A percentile compares a stretch with the other conserved stretches of the same genome.
phyloP scores from a whole-genome alignment of 1,140 invertebrate species.

The Brachionus paranguensis region DNA sequence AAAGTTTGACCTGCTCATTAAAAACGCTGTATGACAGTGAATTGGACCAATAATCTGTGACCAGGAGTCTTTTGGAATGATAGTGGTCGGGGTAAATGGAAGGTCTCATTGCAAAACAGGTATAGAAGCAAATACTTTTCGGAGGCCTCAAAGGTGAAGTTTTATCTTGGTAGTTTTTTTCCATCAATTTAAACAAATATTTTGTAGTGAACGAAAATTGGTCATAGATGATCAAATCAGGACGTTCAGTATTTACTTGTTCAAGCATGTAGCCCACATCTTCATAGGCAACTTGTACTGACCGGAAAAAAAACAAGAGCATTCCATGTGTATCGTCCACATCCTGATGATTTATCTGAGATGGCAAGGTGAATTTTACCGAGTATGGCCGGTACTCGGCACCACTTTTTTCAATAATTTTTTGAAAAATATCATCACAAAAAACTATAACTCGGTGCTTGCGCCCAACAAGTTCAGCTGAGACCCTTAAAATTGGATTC shows the following conservation, averaged over 20 bases:
- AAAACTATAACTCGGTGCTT: neutral
- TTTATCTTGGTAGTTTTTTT: neutral
- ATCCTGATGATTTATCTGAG: neutral
- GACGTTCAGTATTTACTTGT: neutral
- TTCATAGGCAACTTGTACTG: neutral
- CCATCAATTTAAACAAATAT: neutral
- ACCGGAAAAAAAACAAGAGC: neutral
- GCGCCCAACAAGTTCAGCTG: neutral
- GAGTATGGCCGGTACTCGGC: neutral
- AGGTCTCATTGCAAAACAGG: constrained; percentile 3
- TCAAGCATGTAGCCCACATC: neutral
- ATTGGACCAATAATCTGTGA: neutral
- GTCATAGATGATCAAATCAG: neutral
- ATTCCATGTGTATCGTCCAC: neutral
- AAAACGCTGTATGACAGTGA: neutral
- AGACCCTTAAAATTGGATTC: neutral
- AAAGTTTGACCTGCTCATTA: neutral
- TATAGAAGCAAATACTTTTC: neutral
- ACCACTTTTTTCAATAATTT: neutral
- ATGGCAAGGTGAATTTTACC: neutral
- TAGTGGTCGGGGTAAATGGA: neutral
- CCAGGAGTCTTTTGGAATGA: neutral
- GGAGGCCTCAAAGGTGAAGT: neutral
- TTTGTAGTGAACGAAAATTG: constrained; percentile 4
- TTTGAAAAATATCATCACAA: neutral